Evolutionary conservation across 1,140 invertebrate genomes (phyloP), one percentile per base, ranked within the genome.

Genomic region (Cataglyphis hispanica): DNA sequence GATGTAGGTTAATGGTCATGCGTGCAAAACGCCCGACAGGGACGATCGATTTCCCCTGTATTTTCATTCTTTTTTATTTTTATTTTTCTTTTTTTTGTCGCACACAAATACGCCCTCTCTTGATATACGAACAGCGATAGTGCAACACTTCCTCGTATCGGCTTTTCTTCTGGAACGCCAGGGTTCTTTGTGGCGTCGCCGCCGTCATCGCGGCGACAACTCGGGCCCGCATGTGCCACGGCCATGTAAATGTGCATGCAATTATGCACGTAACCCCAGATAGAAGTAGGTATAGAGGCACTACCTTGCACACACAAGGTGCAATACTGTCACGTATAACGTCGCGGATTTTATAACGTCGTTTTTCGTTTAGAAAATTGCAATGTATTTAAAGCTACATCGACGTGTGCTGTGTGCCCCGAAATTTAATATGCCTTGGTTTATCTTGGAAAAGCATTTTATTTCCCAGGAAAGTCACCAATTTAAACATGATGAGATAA

Each of bases 1-100:
- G 60, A 90, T 88, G 76, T 91, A 87, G 89, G 89, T 90, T 91
- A 90, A 91, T 85, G 86, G 85, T 90, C 84, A 75, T 67, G 75
- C 87, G 84, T 75, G 76, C 61, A 64, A 50, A 50, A 40, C 40
- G n/a, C 43, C 27, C 43, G 64, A 13, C 43, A 25, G 46, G 69
- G 37, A 78, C 67, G 75, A 89, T 89, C 87, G 84, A 89, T 89
- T 88, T 74, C 64, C n/a, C n/a, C 3, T 13, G 0, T 31, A 27
- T 40, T 58, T 1, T 40, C 13, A 46, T 61, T 74, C 56, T 63
- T 1, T 81, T 10, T 5, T 27, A 46, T 50, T n/a, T 16, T 46
- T 37, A 63, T 43, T 46, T 34, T 76, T 77, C 31, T 22, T 40
- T 13, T 72, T 60, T 6, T 13, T 43, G 53, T 72, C 72, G 25